Evolutionary conservation across 2,113 vertebrate species (phyloP), one percentile per base, ranked within the genome.

Genomic region (Todiramphus chloris): DNA sequence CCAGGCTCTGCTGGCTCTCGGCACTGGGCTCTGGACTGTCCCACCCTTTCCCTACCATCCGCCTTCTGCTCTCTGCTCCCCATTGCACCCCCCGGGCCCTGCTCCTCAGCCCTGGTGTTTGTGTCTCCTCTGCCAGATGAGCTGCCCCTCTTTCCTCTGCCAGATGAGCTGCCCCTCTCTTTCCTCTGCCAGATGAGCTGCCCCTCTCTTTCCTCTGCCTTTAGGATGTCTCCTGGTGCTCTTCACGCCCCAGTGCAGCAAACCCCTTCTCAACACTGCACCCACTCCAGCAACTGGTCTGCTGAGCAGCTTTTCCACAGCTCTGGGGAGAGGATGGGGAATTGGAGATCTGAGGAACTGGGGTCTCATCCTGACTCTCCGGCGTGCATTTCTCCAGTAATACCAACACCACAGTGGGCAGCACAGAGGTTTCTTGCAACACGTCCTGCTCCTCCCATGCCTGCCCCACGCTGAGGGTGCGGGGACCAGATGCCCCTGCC

Each of bases 391-490:
- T 27, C 14, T 51, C 15, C 9, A 5, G 2, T 19, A 39, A 37
- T 3, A 16, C 35, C 7, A 5, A 85, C 46, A 43, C 62, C 37
- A 6, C 6, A 24, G 10, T 35, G 2, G 3, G 46, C 81, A 59
- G 55, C 63, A 7, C 41, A 11, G 35, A 21, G 37, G 28, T 33
- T 44, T 41, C 59, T 21, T 19, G 11, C 24, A 39, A 4, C 20
- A 20, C 1, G 0, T 13, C 39, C 53, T 19, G 24, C 12, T 46
- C 28, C 28, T 6, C 0, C 4, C 28, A 0, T 6, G 21, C 58
- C 20, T 31, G 23, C 15, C 55, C 28, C 28, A 10, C 0, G 4
- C 37, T 30, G 31, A 5, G 43, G 18, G 31, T 16, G 51, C 33
- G 20, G 44, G 16, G 30, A 59, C 24, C 19, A 1, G 1, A 5